A percentile compares a stretch with the other conserved stretches of the same genome.
Conservation (phyloP, 2,113 vertebrate genomes). For the Dipodomys spectabilis region DNA sequence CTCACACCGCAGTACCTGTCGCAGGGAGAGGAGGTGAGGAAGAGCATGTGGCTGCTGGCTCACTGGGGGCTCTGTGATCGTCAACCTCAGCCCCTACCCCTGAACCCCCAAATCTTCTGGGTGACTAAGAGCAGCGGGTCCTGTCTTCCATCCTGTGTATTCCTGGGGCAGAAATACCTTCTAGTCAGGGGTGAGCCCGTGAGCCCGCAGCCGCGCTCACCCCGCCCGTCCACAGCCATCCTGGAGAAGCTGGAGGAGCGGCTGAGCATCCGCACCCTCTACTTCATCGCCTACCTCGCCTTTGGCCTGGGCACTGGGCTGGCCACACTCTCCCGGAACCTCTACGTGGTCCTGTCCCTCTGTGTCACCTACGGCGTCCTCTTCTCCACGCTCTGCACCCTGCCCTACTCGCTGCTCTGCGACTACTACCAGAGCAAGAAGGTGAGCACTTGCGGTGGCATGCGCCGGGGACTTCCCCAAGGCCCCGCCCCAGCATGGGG, state of each 20-base stretch:
- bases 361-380: slow-evolving; percentile 96
- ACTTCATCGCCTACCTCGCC: slow-evolving; percentile 96
- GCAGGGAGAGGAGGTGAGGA: not conserved
- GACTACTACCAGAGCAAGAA: slow-evolving; percentile 98
- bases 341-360: slow-evolving; percentile 95
- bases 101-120: too few relatives aligned
- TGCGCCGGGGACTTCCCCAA: fast-evolving
- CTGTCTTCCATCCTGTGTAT: not conserved
- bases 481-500: too few relatives aligned
- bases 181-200: not conserved
- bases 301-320: slow-evolving; percentile 97
- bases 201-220: not conserved
- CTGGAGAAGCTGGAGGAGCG: slow-evolving; percentile 97
- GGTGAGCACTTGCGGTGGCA: slow-evolving; percentile 83
- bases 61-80: too few relatives aligned
- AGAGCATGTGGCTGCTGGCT: too few relatives aligned
- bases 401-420: slow-evolving; percentile 98
- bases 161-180: not conserved
- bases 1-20: not conserved
- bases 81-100: too few relatives aligned
- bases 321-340: slow-evolving; percentile 94
- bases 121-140: not conserved
- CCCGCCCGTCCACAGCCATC: slow-evolving; percentile 86
- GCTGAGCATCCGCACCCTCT: slow-evolving; percentile 94
- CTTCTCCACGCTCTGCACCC: slow-evolving; percentile 97